These are phyloP conservation scores for Cygnus buccinator DNA, from an alignment of 2,113 vertebrate genomes.

Conservation along the genomic window DNA sequence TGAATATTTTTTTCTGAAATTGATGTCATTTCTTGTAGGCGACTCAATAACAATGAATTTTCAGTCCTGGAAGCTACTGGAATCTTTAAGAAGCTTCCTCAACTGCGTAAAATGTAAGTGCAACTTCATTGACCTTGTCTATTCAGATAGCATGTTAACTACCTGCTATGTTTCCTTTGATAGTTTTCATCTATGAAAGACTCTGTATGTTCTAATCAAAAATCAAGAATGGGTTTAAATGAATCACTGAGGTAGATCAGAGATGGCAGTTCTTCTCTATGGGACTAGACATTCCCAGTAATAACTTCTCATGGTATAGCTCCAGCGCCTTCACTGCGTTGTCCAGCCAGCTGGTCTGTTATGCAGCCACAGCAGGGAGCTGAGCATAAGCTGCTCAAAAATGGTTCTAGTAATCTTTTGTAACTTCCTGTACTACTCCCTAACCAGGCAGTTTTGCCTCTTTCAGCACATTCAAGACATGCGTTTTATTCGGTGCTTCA, in stretches of 20 bases:
- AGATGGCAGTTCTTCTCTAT: not conserved
- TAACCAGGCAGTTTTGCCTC: slow-evolving; percentile 51
- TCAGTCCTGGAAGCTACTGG: slow-evolving; percentile 95
- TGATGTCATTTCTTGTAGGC: slow-evolving; percentile 72
- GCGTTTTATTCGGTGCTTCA: slow-evolving; percentile 72
- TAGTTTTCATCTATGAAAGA: slow-evolving; percentile 1
- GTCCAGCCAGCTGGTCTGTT: slow-evolving; percentile 54
- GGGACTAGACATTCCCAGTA: not conserved
- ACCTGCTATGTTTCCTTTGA: not conserved
- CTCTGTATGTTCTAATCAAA: not conserved
- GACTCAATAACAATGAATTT: slow-evolving; percentile 98
- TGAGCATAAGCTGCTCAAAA: slow-evolving; percentile 11
- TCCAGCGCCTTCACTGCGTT: not conserved
- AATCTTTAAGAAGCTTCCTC: slow-evolving; percentile 97
- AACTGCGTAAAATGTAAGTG: slow-evolving; percentile 97
- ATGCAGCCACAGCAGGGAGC: slow-evolving; percentile 35
- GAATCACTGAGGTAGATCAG: not conserved
- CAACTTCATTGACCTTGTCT: not conserved
- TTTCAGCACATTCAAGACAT: slow-evolving; percentile 57
- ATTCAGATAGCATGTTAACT: not conserved
- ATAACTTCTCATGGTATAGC: not conserved
- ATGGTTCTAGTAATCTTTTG: slow-evolving; percentile 39
- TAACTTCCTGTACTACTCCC: slow-evolving; percentile 61
- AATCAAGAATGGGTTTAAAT: not conserved
- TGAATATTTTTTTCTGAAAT: slow-evolving; percentile 1